Conservation (phyloP, 1,140 invertebrate species). For the Wiebesia pumilae region DNA sequence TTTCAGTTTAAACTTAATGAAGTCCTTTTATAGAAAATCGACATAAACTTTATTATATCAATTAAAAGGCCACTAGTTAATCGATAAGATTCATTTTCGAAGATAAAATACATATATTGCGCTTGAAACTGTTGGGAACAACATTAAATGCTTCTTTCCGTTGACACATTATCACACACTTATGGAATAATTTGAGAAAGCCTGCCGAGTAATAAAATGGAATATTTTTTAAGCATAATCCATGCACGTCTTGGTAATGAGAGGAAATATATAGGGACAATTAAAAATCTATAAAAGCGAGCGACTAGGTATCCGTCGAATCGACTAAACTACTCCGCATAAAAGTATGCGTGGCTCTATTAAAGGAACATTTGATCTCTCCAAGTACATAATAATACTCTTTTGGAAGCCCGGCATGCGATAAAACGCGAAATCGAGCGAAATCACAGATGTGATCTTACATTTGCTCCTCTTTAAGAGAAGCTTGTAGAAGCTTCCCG, state of each 20-base stretch:
- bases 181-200: constrained; percentile 13
- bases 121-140: not conserved
- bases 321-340: not conserved
- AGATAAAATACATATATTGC: not conserved
- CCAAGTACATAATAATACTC: constrained; percentile 20
- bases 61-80: constrained; percentile 9
- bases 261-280: constrained; percentile 17
- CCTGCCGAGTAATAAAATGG: not conserved
- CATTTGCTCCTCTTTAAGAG: constrained; percentile 24
- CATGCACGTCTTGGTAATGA: not conserved
- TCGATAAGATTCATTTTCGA: not conserved
- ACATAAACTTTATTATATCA: not conserved
- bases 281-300: constrained; percentile 44
- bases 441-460: constrained; percentile 37
- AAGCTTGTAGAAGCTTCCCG: constrained; percentile 17
- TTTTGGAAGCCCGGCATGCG: constrained; percentile 14
- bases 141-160: not conserved
- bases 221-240: constrained; percentile 6
- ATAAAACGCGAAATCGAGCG: constrained; percentile 43
- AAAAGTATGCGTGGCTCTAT: constrained; percentile 28
- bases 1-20: not conserved
- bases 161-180: constrained; percentile 16
- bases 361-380: constrained; percentile 10
- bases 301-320: not conserved
- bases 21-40: not conserved